These are phyloP conservation scores for Erebia epiphron DNA, from an alignment of 2,888 invertebrate species.

Conservation along the genomic window DNA sequence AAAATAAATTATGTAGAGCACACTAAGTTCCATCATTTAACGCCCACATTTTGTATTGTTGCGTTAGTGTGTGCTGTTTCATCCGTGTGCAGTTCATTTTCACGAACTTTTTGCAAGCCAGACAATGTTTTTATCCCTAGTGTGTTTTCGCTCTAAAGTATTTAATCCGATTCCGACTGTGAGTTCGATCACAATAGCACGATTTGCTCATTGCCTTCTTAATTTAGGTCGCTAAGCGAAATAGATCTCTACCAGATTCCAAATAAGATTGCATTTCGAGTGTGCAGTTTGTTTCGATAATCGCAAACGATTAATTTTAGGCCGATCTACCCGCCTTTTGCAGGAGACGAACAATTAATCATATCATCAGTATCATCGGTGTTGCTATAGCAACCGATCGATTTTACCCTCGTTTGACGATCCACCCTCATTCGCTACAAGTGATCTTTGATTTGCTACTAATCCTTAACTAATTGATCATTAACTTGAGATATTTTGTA, in stretches of 20 bases:
- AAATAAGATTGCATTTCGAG: slow-evolving; percentile 22
- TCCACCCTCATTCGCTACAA: slow-evolving; percentile 12
- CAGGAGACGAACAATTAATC: slow-evolving; percentile 77
- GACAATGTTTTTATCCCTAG: too few species aligned
- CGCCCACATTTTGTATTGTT: background rate
- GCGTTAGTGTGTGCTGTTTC: too few species aligned
- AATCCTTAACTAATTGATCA: background rate
- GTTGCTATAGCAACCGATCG: slow-evolving; percentile 53
- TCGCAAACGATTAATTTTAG: slow-evolving; percentile 75
- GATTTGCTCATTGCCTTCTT: slow-evolving; percentile 30
- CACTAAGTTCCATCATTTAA: too few species aligned
- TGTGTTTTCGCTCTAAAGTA: too few species aligned
- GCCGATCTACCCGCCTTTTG: slow-evolving; percentile 65
- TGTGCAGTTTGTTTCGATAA: slow-evolving; percentile 44
- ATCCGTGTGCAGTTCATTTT: too few species aligned
- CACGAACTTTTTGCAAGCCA: too few species aligned
- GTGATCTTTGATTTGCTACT: background rate
- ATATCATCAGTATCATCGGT: slow-evolving; percentile 67
- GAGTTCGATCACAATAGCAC: background rate
- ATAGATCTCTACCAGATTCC: slow-evolving; percentile 19
- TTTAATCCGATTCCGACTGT: slow-evolving; percentile 5
- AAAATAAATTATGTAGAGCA: too few species aligned
- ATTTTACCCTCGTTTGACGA: background rate
- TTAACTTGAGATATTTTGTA: background rate
- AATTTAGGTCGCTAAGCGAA: slow-evolving; percentile 4